A percentile compares a stretch with the other conserved stretches of the same genome.
Conservation (phyloP, 2,888 invertebrate genomes). For the Acleris holmiana region DNA sequence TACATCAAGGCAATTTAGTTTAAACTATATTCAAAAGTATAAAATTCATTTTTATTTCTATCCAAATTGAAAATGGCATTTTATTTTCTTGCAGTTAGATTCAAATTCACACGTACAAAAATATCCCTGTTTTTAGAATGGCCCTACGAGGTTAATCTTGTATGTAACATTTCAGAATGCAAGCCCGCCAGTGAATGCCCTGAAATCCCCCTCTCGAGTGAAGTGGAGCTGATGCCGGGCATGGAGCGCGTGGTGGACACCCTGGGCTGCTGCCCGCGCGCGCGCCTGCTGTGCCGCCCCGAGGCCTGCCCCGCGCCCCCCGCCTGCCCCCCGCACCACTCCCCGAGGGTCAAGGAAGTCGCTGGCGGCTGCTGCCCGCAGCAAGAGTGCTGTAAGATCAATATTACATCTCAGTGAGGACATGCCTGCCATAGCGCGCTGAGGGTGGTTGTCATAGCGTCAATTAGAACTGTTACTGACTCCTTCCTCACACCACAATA, state of each 20-base stretch:
- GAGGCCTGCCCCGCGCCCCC: constrained; percentile 86
- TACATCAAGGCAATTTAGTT: too few relatives aligned
- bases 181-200: constrained; percentile 89
- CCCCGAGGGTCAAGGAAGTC: constrained; percentile 57
- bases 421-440: too few relatives aligned
- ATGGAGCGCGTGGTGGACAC: constrained; percentile 77
- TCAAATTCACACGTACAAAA: too few relatives aligned
- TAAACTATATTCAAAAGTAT: too few relatives aligned
- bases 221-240: constrained; percentile 83
- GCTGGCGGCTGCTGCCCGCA: constrained; percentile 77
- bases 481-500: too few relatives aligned
- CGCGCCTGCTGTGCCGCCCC: constrained; percentile 84
- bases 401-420: too few relatives aligned
- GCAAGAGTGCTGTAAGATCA: constrained; percentile 31
- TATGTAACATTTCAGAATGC: constrained; percentile 83
- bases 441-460: too few relatives aligned
- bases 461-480: too few relatives aligned
- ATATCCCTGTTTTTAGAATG: too few relatives aligned
- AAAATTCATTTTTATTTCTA: too few relatives aligned
- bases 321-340: constrained; percentile 85
- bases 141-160: neutral
- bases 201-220: constrained; percentile 63
- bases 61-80: too few relatives aligned
- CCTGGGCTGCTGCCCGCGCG: constrained; percentile 89
- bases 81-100: too few relatives aligned